phyloP scores from a whole-genome alignment of 2,113 vertebrate genomes.

The Xenopus borealis region DNA sequence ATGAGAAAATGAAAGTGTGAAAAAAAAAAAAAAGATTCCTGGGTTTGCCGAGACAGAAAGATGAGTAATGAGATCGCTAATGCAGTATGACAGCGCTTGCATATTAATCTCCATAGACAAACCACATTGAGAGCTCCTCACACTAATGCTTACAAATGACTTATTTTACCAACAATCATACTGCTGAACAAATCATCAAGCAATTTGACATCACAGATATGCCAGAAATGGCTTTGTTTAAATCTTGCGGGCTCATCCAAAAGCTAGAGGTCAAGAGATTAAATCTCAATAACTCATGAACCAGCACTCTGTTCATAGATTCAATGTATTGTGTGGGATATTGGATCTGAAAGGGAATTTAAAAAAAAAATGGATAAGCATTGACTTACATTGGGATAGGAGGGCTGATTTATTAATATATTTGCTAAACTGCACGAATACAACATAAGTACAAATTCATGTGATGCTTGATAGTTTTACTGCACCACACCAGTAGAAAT shows the following conservation, averaged over 20 bases:
- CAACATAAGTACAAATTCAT: too few species aligned
- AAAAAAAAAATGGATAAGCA: background rate
- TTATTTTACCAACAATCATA: constrained; percentile 49
- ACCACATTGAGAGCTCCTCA: constrained; percentile 23
- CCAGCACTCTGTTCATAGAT: constrained; percentile 38
- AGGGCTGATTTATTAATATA: too few species aligned
- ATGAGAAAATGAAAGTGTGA: constrained; percentile 34
- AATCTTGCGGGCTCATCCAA: constrained; percentile 40
- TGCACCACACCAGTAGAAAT: too few species aligned
- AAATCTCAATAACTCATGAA: constrained; percentile 25
- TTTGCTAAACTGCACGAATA: too few species aligned
- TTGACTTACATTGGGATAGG: too few species aligned
- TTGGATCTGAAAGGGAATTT: constrained; percentile 43
- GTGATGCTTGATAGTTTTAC: too few species aligned
- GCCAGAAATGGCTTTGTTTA: constrained; percentile 44
- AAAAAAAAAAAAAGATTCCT: constrained; percentile 20
- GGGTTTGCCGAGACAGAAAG: constrained; percentile 20
- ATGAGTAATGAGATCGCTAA: constrained; percentile 43
- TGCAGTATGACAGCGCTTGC: constrained; percentile 38
- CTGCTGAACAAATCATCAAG: constrained; percentile 49
- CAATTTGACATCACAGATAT: constrained; percentile 42
- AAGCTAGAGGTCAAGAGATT: constrained; percentile 37
- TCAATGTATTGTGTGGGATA: constrained; percentile 42
- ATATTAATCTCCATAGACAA: constrained; percentile 37
- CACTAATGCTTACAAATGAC: constrained; percentile 34